Evolutionary conservation across 2,888 invertebrate species (phyloP).

Genomic region (Ferdinandea cuprea): DNA sequence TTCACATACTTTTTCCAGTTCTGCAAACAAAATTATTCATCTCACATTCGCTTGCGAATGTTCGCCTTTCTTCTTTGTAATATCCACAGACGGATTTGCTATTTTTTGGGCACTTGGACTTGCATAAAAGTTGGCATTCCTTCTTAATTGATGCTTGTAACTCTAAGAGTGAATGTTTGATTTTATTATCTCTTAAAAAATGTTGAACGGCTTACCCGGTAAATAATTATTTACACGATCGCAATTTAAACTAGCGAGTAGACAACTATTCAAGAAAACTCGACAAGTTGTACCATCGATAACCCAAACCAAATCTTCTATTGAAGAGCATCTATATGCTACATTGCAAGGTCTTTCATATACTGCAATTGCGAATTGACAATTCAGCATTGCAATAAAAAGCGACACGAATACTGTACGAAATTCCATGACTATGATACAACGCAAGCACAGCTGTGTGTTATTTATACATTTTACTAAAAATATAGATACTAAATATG

Average conservation of each 20-base stretch:
- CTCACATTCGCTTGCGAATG: conserved; percentile 38
- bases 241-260: conserved; percentile 68
- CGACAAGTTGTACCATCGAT: conserved; percentile 63
- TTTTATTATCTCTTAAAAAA: background rate
- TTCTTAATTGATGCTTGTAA: background rate
- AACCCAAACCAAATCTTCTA: conserved; percentile 61
- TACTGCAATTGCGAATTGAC: too few relatives aligned
- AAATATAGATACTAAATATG: too few relatives aligned
- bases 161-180: background rate
- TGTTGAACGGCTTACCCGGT: conserved; percentile 16
- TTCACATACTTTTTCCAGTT: conserved; percentile 28
- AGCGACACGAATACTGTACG: too few relatives aligned
- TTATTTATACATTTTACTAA: too few relatives aligned
- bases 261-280: conserved; percentile 68
- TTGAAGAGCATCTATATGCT: conserved; percentile 47
- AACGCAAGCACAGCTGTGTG: too few relatives aligned
- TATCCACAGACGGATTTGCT: conserved; percentile 31
- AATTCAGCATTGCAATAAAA: too few relatives aligned
- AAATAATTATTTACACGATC: conserved; percentile 10
- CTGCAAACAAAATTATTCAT: conserved; percentile 33
- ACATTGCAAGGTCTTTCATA: conserved; percentile 12
- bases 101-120: conserved; percentile 8
- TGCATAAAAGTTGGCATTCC: conserved; percentile 17
- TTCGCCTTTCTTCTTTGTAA: conserved; percentile 1
- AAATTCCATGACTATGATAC: too few relatives aligned